Base-by-base conservation (phyloP, 2,888 invertebrate species). In the Parthenolecanium corni region DNA sequence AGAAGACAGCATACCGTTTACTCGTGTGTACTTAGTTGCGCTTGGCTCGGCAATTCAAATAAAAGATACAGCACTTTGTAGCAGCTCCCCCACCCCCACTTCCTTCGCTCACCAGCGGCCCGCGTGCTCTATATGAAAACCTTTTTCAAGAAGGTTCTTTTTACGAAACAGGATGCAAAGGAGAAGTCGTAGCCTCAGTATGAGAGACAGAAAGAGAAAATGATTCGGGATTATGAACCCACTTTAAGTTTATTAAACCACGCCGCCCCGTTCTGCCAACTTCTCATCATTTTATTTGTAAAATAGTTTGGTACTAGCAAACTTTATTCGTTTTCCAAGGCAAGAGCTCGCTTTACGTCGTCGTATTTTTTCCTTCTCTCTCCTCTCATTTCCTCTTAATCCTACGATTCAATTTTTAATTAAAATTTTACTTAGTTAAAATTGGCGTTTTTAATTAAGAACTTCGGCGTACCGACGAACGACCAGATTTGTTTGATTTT, bases 361-460 rank as follows among this genome's bases (percentile, higher is more conserved):
- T 20, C 21, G 23, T 36, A 16, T 16, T n/a, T 36, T 54, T 56
- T 56, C n/a, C 21, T 5, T 21, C 51, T 11, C 6, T 44, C n/a
- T 56, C 23, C 42, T 40, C 38, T 49, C 18, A 49, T 56, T 58
- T 47, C 47, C 47, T 58, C 20, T 58, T 58, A 58, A 58, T 58
- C 58, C 58, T 47, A 31, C 46, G 31, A 58, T 58, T 58, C 58
- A 58, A 47, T 58, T 58, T 58, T 58, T 58, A 58, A 58, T 58
- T 58, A 58, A 58, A 58, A 58, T 58, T 58, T 36, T 49, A 58
- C 58, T 58, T 46, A 25, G 46, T 40, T 20, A 44, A 44, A 58
- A 58, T 58, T 58, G 58, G 58, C 58, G 24, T 58, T 58, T 58
- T 58, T 58, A 58, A 58, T 58, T 58, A 58, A 54, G 46, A 58